Conservation (phyloP, 1,140 invertebrate genomes). For the Pollicipes pollicipes region DNA sequence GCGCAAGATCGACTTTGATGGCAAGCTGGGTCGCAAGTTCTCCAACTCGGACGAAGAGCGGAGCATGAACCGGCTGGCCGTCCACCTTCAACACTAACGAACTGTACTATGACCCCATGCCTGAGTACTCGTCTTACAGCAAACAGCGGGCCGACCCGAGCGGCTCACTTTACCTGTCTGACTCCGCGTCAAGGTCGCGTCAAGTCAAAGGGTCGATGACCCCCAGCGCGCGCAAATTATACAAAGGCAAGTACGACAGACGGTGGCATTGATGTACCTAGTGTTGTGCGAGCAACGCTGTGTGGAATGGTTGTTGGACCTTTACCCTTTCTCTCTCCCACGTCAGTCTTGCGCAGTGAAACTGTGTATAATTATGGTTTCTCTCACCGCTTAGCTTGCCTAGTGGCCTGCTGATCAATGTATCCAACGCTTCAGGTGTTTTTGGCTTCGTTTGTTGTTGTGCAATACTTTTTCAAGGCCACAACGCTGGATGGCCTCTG, state of each 20-base stretch:
- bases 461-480: background rate
- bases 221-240: background rate
- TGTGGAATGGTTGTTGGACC: background rate
- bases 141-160: background rate
- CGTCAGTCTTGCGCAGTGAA: background rate
- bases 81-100: slow-evolving; percentile 34
- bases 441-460: background rate
- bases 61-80: slow-evolving; percentile 34
- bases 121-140: background rate
- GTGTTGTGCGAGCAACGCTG: background rate
- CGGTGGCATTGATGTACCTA: background rate
- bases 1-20: slow-evolving; percentile 20
- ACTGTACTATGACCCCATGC: background rate
- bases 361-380: background rate
- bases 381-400: background rate
- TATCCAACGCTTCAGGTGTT: slow-evolving; percentile 1
- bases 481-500: background rate
- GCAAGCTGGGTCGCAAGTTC: slow-evolving; percentile 25
- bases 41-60: slow-evolving; percentile 30
- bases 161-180: background rate
- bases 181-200: background rate
- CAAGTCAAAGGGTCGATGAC: background rate
- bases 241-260: background rate
- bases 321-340: background rate
- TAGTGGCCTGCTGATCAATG: background rate